These are phyloP conservation scores for Camponotus vicinus DNA, from an alignment of 1,140 invertebrate species.

Conservation along the genomic window DNA sequence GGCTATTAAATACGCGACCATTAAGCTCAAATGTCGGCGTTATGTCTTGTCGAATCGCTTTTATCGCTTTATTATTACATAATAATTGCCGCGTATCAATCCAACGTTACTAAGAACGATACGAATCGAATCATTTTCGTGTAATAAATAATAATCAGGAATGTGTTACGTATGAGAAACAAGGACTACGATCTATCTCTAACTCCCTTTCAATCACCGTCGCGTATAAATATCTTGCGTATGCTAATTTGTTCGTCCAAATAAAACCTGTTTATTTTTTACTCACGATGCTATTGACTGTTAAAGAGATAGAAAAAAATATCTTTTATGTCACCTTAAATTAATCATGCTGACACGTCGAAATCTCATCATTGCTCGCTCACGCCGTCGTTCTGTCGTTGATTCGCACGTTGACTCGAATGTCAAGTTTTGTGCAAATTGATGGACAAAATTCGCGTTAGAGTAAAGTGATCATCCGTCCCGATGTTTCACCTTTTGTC, in stretches of 20 bases:
- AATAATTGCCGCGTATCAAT: conserved; percentile 5
- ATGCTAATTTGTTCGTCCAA: conserved; percentile 10
- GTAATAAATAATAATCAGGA: background rate
- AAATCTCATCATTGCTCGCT: background rate
- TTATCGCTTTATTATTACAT: conserved; percentile 33
- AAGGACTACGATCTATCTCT: background rate
- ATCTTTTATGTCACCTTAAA: conserved; percentile 18
- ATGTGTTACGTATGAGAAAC: background rate
- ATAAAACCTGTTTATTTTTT: conserved; percentile 25
- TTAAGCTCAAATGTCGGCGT: conserved; percentile 16
- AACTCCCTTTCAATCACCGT: conserved; percentile 3
- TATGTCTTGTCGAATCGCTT: conserved; percentile 1
- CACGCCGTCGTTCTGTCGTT: background rate
- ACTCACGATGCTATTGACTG: background rate
- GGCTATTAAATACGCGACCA: conserved; percentile 8
- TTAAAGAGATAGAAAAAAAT: conserved; percentile 11
- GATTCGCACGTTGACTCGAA: background rate
- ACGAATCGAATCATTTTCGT: conserved; percentile 4
- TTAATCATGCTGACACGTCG: conserved; percentile 21
- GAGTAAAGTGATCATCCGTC: too few relatives aligned
- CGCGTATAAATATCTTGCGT: background rate
- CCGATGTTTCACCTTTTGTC: too few relatives aligned
- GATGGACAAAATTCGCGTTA: background rate
- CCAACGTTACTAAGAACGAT: background rate
- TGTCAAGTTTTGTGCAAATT: background rate